Evolutionary conservation across 1,140 invertebrate species (phyloP).

Genomic region (Elymnias hypermnestra): DNA sequence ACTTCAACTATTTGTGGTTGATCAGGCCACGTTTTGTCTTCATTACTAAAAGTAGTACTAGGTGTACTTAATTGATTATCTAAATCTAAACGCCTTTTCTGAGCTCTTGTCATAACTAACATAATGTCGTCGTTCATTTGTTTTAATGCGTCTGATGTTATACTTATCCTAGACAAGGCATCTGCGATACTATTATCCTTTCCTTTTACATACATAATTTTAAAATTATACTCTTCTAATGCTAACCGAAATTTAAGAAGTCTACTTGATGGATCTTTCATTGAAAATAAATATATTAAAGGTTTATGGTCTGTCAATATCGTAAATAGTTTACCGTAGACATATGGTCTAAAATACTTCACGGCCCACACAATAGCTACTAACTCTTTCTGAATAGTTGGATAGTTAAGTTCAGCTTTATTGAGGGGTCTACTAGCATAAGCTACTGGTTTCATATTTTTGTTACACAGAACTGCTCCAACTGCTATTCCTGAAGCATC

Average conservation of each 20-base stretch:
- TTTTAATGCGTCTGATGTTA: slow-evolving; percentile 19
- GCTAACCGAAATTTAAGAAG: slow-evolving; percentile 18
- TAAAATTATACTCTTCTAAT: slow-evolving; percentile 22
- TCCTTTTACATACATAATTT: slow-evolving; percentile 23
- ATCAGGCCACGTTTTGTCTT: background rate
- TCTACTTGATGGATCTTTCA: slow-evolving; percentile 23
- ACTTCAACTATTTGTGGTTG: background rate
- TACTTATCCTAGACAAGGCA: slow-evolving; percentile 19
- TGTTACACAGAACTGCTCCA: slow-evolving; percentile 13
- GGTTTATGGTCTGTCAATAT: slow-evolving; percentile 16
- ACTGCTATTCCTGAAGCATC: slow-evolving; percentile 10
- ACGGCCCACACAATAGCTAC: background rate
- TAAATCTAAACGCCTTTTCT: background rate
- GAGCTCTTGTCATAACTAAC: background rate
- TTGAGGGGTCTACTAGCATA: slow-evolving; percentile 11
- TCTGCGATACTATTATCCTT: slow-evolving; percentile 22
- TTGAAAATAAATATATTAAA: slow-evolving; percentile 16
- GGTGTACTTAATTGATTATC: background rate
- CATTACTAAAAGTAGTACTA: background rate
- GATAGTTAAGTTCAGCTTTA: slow-evolving; percentile 12
- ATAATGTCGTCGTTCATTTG: background rate
- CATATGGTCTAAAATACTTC: background rate
- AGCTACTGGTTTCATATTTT: slow-evolving; percentile 5
- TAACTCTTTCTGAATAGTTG: slow-evolving; percentile 14
- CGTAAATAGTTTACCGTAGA: background rate